These are phyloP conservation scores for Steatocranus sp. DNA, from an alignment of 2,797 vertebrate species.

Conservation along the genomic window DNA sequence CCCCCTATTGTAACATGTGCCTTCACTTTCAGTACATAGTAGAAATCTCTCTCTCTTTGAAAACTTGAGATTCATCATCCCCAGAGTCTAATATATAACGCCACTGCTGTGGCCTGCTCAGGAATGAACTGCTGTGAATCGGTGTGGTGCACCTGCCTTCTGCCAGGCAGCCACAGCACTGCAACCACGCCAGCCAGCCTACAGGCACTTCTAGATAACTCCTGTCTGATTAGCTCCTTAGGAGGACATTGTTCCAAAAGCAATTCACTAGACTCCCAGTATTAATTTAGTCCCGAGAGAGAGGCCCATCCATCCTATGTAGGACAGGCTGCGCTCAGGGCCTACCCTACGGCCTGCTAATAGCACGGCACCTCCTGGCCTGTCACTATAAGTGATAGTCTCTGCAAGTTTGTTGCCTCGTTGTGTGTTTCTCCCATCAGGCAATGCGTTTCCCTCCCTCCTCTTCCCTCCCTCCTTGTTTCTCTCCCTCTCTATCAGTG, in stretches of 20 bases:
- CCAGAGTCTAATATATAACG: constrained; percentile 19
- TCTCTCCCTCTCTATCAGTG: constrained; percentile 39
- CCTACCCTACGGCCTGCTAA: constrained; percentile 68
- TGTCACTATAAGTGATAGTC: constrained; percentile 78
- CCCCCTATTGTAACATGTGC: not conserved
- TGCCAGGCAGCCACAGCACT: constrained; percentile 54
- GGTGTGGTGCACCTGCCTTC: constrained; percentile 58
- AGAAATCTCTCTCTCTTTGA: not conserved
- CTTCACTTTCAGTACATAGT: not conserved
- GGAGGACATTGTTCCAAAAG: constrained; percentile 77
- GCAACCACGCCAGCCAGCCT: constrained; percentile 56
- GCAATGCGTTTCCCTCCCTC: constrained; percentile 34
- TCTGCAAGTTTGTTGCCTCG: constrained; percentile 65
- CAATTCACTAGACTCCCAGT: constrained; percentile 77
- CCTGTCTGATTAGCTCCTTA: constrained; percentile 77
- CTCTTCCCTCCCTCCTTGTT: not conserved
- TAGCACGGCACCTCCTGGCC: constrained; percentile 70
- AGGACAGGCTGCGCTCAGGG: constrained; percentile 58
- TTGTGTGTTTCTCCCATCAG: constrained; percentile 64
- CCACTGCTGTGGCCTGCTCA: constrained; percentile 10
- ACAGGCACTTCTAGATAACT: constrained; percentile 69
- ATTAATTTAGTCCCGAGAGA: constrained; percentile 78
- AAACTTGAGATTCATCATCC: constrained; percentile 23
- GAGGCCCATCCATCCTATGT: constrained; percentile 74
- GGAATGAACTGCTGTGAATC: constrained; percentile 42